Evolutionary conservation across 1,140 invertebrate genomes (phyloP).

Genomic region (Oncopodura yosiiana): DNA sequence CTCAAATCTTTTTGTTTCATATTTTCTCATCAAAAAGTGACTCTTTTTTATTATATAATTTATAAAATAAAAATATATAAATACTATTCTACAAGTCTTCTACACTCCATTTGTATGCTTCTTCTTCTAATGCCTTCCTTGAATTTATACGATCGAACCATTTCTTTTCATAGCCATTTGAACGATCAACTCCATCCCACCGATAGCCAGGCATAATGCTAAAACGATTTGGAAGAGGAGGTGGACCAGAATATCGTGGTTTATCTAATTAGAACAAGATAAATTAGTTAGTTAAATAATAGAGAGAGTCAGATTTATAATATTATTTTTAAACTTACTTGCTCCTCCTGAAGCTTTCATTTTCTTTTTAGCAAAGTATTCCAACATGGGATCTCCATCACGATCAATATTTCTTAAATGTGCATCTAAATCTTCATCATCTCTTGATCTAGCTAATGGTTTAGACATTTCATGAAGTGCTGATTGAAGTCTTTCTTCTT

Average conservation of each 20-base stretch:
- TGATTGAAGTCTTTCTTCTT: constrained; percentile 54
- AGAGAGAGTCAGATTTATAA: no score
- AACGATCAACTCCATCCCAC: constrained; percentile 97
- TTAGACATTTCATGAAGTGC: constrained; percentile 76
- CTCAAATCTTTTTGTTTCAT: no score
- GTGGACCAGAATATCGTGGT: constrained; percentile 68
- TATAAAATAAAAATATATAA: constrained; percentile 1
- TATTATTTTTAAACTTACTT: no score
- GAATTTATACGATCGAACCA: constrained; percentile 70
- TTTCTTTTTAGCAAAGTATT: constrained; percentile 72
- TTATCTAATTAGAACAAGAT: constrained; percentile 39
- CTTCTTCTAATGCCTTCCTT: constrained; percentile 64
- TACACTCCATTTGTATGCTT: constrained; percentile 89
- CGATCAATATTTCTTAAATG: constrained; percentile 62
- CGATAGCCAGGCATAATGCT: constrained; percentile 82
- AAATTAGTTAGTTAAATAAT: not conserved
- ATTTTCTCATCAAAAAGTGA: no score
- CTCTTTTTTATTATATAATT: no score
- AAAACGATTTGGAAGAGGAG: constrained; percentile 76
- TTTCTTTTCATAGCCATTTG: constrained; percentile 91
- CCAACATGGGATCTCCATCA: constrained; percentile 86
- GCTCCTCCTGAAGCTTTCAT: constrained; percentile 39
- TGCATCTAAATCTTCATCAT: constrained; percentile 78
- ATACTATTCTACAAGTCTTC: constrained; percentile 76
- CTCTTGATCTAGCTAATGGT: constrained; percentile 76